phyloP scores from a whole-genome alignment of 2,797 vertebrate species.

The Phalloptychus januarius region DNA sequence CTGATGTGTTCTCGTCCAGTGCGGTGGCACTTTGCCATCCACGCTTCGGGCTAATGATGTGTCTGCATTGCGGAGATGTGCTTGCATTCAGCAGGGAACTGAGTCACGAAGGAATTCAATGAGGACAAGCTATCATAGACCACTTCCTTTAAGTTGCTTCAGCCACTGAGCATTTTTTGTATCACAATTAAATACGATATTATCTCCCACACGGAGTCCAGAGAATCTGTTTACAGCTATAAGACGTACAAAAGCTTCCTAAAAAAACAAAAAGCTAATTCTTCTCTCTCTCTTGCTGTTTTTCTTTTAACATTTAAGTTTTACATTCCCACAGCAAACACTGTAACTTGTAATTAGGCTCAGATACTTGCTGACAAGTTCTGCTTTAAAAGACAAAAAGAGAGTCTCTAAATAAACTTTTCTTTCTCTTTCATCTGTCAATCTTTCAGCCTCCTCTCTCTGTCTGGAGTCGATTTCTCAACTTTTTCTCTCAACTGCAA shows the following conservation, averaged over 20 bases:
- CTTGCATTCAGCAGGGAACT: slow-evolving; percentile 33
- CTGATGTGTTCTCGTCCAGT: slow-evolving; percentile 29
- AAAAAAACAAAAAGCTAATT: slow-evolving; percentile 6
- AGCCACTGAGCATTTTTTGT: slow-evolving; percentile 17
- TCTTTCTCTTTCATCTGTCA: neutral
- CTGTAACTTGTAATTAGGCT: slow-evolving; percentile 18
- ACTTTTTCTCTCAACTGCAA: slow-evolving; percentile 3
- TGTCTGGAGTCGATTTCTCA: slow-evolving; percentile 12
- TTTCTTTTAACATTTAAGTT: neutral
- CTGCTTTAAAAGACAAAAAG: slow-evolving; percentile 7
- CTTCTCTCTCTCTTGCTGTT: neutral
- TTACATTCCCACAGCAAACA: slow-evolving; percentile 13
- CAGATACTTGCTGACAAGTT: slow-evolving; percentile 19
- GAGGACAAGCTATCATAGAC: slow-evolving; percentile 38
- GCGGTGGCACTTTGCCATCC: slow-evolving; percentile 32
- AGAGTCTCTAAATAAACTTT: slow-evolving; percentile 11
- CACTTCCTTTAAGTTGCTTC: slow-evolving; percentile 37
- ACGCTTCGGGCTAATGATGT: slow-evolving; percentile 53
- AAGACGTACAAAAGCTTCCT: slow-evolving; percentile 31
- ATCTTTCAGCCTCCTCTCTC: slow-evolving; percentile 2
- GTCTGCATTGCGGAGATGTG: slow-evolving; percentile 31
- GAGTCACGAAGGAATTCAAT: slow-evolving; percentile 48
- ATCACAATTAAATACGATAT: slow-evolving; percentile 39
- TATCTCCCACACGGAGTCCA: slow-evolving; percentile 19
- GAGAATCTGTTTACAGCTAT: slow-evolving; percentile 42